A percentile compares a stretch with the other conserved stretches of the same genome.
Evolutionary conservation across 2,888 invertebrate species (phyloP).

Genomic region (Drosophila atripex): DNA sequence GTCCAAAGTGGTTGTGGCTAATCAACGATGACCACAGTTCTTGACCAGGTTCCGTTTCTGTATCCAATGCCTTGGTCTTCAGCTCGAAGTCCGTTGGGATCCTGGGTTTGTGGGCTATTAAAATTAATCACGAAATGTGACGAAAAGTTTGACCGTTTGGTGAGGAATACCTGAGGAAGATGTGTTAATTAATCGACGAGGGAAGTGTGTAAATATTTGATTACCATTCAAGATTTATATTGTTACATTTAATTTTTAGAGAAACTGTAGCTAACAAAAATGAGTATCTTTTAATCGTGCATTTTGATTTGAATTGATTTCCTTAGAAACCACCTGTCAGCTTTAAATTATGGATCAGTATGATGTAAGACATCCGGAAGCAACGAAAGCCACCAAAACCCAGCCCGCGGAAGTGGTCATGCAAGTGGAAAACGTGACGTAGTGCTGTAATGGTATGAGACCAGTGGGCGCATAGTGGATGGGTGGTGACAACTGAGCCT

Average conservation of each 20-base stretch:
- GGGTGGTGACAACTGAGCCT: conserved; percentile 42
- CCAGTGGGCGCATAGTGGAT: neutral
- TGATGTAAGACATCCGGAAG: conserved; percentile 22
- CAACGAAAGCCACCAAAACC: conserved; percentile 47
- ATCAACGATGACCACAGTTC: conserved; percentile 57
- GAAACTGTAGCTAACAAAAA: conserved; percentile 7
- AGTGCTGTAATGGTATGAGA: conserved; percentile 3
- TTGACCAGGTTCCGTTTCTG: conserved; percentile 13
- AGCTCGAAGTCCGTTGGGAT: conserved; percentile 8
- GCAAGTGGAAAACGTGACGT: conserved; percentile 53
- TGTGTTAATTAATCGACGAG: conserved; percentile 66
- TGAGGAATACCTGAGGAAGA: conserved; percentile 33
- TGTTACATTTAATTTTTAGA: conserved; percentile 32
- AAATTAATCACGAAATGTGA: conserved; percentile 74
- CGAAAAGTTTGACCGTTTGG: conserved; percentile 58
- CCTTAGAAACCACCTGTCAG: neutral
- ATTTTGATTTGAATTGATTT: neutral
- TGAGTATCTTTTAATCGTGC: neutral
- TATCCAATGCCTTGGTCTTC: conserved; percentile 12
- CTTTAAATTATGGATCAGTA: neutral
- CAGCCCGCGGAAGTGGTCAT: conserved; percentile 52
- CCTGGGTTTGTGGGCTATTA: conserved; percentile 63
- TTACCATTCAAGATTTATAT: conserved; percentile 59
- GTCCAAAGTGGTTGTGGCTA: conserved; percentile 67
- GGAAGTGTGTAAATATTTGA: conserved; percentile 59